Evolutionary conservation across 2,888 invertebrate genomes (phyloP), one percentile per base, ranked within the genome.

Genomic region (Fragum sueziense): DNA sequence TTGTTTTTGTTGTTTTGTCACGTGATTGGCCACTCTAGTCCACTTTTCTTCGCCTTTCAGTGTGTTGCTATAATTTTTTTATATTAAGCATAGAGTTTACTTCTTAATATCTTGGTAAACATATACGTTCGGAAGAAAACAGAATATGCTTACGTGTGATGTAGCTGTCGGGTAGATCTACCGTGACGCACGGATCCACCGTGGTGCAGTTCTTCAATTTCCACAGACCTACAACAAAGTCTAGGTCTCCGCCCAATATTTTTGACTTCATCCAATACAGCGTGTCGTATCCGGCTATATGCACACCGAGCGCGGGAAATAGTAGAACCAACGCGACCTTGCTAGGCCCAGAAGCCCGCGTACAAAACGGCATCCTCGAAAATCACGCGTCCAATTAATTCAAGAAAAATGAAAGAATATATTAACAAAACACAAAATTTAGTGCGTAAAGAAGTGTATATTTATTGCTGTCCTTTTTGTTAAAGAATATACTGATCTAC

Each of bases 161-260:
- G 29, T 82, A 79, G 2, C 9, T 34, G 33, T 51, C 59, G 4
- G 79, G 70, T n/a, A 82, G 33, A 6, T 62, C 51, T 17, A 57
- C 0, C 7, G 62, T 73, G 3, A 51, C 14, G 59, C 79, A 82
- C 1, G 65, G 65, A 52, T 68, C 54, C 29, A 74, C 72, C 22
- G 82, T 74, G n/a, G n/a, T n/a, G 47, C 82, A 80, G 69, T 82
- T 82, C 29, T 67, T 52, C 57, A 77, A 69, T 59, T 80, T 79
- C 82, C 82, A 82, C n/a, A 82, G 37, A 17, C 82, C 79, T n/a
- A 82, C 65, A 7, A 65, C 52, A 27, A 79, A 59, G 59, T 80
- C 70, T 31, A 79, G 67, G 22, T 70, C 25, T 22, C 75, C 74
- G 47, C 72, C 76, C 22, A 77, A 57, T 1, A 69, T 67, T 41